These are phyloP conservation scores for Xanthia togata DNA, from an alignment of 2,888 invertebrate genomes.

Conservation along the genomic window DNA sequence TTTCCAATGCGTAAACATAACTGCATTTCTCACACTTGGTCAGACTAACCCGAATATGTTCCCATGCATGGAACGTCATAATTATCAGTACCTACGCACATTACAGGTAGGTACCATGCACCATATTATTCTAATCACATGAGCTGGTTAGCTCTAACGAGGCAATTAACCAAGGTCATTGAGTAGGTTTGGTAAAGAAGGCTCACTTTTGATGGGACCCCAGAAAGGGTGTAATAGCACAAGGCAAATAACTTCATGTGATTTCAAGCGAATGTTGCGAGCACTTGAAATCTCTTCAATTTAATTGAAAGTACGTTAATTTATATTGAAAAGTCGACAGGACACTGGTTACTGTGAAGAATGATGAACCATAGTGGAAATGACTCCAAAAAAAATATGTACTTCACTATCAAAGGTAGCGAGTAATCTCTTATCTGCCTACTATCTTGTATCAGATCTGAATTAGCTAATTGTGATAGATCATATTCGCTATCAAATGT, in stretches of 20 bases:
- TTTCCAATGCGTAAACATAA: not conserved
- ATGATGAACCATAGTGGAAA: too few species aligned
- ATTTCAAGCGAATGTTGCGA: not conserved
- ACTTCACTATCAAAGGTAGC: too few species aligned
- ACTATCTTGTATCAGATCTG: not conserved
- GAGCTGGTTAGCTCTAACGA: slow-evolving; percentile 55
- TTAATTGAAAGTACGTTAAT: too few species aligned
- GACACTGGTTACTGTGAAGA: too few species aligned
- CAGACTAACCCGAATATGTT: slow-evolving; percentile 46
- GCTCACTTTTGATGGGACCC: not conserved
- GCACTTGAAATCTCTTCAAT: too few species aligned
- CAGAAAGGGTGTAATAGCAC: not conserved
- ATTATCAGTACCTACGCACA: slow-evolving; percentile 38
- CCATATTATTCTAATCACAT: slow-evolving; percentile 53
- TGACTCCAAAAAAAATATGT: too few species aligned
- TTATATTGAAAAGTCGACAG: too few species aligned
- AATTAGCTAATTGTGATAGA: not conserved
- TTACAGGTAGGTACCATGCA: slow-evolving; percentile 28
- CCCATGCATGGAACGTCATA: slow-evolving; percentile 57
- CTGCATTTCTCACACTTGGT: slow-evolving; percentile 25
- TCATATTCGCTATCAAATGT: not conserved
- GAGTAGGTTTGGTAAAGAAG: slow-evolving; percentile 23
- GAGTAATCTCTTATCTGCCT: too few species aligned
- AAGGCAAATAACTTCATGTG: not conserved
- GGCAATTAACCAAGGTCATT: slow-evolving; percentile 43